Conservation (phyloP, 2,888 invertebrate species). For the Netelia fuscicornis region DNA sequence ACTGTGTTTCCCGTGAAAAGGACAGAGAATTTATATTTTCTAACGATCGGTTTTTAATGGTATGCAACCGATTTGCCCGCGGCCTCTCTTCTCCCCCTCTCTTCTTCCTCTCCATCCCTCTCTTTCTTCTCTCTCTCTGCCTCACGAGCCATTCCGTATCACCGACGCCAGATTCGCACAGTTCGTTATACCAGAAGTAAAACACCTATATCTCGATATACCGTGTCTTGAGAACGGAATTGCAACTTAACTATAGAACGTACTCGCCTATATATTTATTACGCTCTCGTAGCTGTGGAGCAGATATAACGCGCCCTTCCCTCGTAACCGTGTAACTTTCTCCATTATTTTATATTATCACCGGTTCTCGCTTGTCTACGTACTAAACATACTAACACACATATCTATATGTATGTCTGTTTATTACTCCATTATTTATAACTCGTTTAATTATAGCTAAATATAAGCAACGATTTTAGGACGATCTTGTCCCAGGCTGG, state of each 20-base stretch:
- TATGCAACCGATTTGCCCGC: constrained; percentile 61
- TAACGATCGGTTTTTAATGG: constrained; percentile 62
- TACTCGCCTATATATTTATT: constrained; percentile 48
- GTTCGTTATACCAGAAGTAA: constrained; percentile 2
- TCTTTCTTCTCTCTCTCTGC: background rate
- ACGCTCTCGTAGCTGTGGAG: constrained; percentile 31
- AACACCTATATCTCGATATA: constrained; percentile 34
- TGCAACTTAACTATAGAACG: constrained; percentile 48
- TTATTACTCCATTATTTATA: background rate
- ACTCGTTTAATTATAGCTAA: constrained; percentile 13
- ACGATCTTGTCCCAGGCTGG: background rate
- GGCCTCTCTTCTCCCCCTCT: constrained; percentile 58
- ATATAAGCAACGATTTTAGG: constrained; percentile 28
- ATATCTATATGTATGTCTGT: background rate
- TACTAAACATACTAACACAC: constrained; percentile 6
- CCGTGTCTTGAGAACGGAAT: constrained; percentile 41
- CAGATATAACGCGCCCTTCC: constrained; percentile 39
- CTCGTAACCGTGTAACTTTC: constrained; percentile 61
- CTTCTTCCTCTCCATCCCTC: constrained; percentile 27
- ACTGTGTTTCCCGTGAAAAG: background rate
- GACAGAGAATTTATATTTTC: constrained; percentile 27
- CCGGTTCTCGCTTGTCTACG: constrained; percentile 5
- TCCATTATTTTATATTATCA: constrained; percentile 68
- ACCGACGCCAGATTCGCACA: constrained; percentile 14
- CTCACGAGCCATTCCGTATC: constrained; percentile 30